Base-by-base conservation (phyloP, 2,888 invertebrate genomes). In the Noctuana brunneofusca region DNA sequence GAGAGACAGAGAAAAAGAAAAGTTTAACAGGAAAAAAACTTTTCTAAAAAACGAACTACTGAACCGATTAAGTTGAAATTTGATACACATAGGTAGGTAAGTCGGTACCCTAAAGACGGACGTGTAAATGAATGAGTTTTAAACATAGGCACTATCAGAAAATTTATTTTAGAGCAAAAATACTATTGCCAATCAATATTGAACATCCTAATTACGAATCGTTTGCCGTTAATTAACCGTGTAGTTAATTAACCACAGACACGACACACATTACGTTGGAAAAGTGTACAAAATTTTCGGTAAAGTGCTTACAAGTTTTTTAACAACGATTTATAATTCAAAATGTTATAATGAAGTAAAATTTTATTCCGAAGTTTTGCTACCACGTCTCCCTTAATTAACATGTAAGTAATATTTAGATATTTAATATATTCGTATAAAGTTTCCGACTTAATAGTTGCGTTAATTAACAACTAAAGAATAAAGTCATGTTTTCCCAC, bases 221-320 rank as follows among this genome's bases (percentile, higher is more conserved):
- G 65, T 66, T 68, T 68, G 69, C 69, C 52, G 68, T 74, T 71
- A 72, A 75, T 74, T 71, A 72, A 69, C 65, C 63, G 55, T 30
- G 59, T 68, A 71, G 73, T 71, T 75, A 71, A 75, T 73, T 70
- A 67, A 68, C 69, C 65, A 63, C 63, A 68, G 64, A 66, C 66
- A 67, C 67, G 69, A 65, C 64, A 66, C 55, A 41, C 38, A 32
- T 46, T 14, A 66, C 64, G 67, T 69, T 68, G 43, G 52, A 58
- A 68, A 71, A 72, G 65, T 72, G 72, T 68, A 64, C 63, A 64
- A 69, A n/a, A 69, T 71, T 71, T 68, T 67, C 67, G 63, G 65
- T 64, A 64, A 65, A 43, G 46, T 52, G 46, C 64, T 59, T 58
- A 59, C 52, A 57, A 50, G 24, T 12, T 43, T 22, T 50, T 57